Evolutionary conservation across 2,888 invertebrate genomes (phyloP).

Genomic region (Mythimna lalbum): DNA sequence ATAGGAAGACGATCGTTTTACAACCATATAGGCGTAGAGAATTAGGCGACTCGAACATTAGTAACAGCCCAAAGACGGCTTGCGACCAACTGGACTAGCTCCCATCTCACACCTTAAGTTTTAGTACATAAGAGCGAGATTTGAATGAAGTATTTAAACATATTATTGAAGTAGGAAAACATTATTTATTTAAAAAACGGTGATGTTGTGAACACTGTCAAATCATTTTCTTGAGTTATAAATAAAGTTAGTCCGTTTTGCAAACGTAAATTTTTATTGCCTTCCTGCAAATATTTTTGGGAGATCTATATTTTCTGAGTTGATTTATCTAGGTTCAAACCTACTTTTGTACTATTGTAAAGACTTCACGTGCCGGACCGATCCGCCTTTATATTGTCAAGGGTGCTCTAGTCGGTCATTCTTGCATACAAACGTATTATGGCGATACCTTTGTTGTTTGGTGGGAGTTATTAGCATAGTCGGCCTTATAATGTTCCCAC

Average conservation of each 20-base stretch:
- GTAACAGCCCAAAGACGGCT: constrained; percentile 8
- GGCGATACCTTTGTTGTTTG: no score
- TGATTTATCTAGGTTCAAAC: background rate
- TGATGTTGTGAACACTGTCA: constrained; percentile 22
- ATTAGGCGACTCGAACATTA: constrained; percentile 28
- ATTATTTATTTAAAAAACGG: constrained; percentile 17
- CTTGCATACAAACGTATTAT: no score
- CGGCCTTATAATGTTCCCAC: no score
- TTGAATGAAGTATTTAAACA: background rate
- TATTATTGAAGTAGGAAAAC: constrained; percentile 7
- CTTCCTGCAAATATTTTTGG: background rate
- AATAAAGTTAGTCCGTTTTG: constrained; percentile 4
- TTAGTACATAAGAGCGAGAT: constrained; percentile 14
- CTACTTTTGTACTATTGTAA: background rate
- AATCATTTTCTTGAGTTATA: constrained; percentile 7
- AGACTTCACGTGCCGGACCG: no score
- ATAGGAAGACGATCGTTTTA: constrained; percentile 21
- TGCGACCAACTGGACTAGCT: constrained; percentile 18
- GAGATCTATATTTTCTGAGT: background rate
- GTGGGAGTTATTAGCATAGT: no score
- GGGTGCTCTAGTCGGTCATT: no score
- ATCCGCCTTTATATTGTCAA: no score
- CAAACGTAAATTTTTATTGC: background rate
- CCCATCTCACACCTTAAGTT: background rate
- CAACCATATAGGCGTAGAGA: constrained; percentile 18